A percentile compares a stretch with the other conserved stretches of the same genome.
Evolutionary conservation across 2,888 invertebrate species (phyloP).

Genomic region (Octodonta nipae): DNA sequence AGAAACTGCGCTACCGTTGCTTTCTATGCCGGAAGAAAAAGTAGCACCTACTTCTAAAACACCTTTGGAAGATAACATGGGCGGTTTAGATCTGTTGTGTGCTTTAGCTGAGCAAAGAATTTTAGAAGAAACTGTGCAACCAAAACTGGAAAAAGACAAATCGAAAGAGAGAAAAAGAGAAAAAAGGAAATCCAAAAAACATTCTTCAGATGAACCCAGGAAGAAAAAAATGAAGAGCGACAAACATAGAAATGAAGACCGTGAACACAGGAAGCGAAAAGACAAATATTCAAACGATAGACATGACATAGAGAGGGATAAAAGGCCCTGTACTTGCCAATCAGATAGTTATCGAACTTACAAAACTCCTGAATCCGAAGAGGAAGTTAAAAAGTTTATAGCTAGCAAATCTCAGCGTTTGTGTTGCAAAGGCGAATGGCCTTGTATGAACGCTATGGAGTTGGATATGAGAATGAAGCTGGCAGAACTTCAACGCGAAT

Average conservation of each 20-base stretch:
- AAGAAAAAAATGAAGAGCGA: constrained; percentile 31
- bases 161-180: constrained; percentile 30
- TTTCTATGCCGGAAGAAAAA: neutral
- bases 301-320: constrained; percentile 14
- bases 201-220: constrained; percentile 30
- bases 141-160: constrained; percentile 13
- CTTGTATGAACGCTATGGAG: constrained; percentile 58
- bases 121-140: constrained; percentile 51
- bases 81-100: constrained; percentile 62
- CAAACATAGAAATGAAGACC: constrained; percentile 19
- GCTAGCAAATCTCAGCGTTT: constrained; percentile 26
- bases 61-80: constrained; percentile 34
- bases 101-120: constrained; percentile 75
- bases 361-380: constrained; percentile 35
- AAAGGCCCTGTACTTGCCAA: constrained; percentile 22
- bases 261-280: constrained; percentile 20
- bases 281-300: constrained; percentile 10
- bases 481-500: constrained; percentile 68
- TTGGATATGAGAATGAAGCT: constrained; percentile 68
- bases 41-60: neutral
- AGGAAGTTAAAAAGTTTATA: constrained; percentile 31
- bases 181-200: constrained; percentile 36
- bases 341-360: constrained; percentile 24
- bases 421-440: constrained; percentile 30
- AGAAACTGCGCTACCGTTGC: constrained; percentile 23